Evolutionary conservation across 2,113 vertebrate genomes (phyloP).

Genomic region (Protobothrops flavoviridis): DNA sequence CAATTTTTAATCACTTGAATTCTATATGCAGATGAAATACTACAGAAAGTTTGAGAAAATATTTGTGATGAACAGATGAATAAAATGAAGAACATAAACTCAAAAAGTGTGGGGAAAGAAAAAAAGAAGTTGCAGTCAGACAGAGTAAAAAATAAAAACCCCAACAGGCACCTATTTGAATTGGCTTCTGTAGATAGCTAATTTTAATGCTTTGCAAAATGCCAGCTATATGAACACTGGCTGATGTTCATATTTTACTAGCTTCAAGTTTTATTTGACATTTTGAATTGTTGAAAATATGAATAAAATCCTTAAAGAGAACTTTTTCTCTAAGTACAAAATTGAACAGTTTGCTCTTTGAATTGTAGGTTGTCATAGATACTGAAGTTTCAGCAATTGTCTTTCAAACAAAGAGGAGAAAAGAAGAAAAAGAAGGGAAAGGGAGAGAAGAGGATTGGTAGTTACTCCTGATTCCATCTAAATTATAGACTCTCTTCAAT

Average conservation of each 20-base stretch:
- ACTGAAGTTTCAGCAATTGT: slow-evolving; percentile 25
- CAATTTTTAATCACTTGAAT: background rate
- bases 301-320: slow-evolving; percentile 26
- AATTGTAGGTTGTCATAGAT: background rate
- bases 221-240: slow-evolving; percentile 37
- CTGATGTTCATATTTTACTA: slow-evolving; percentile 52
- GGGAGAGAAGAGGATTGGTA: background rate
- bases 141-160: slow-evolving; percentile 34
- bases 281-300: slow-evolving; percentile 55
- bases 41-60: background rate
- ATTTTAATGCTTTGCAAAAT: slow-evolving; percentile 59
- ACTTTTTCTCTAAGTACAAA: slow-evolving; percentile 31
- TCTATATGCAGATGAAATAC: background rate
- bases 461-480: background rate
- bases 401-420: background rate
- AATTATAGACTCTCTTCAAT: background rate
- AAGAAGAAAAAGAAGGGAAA: background rate
- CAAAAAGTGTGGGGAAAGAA: slow-evolving; percentile 31
- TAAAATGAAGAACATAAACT: background rate
- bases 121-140: slow-evolving; percentile 24
- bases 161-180: slow-evolving; percentile 52
- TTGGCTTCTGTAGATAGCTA: slow-evolving; percentile 47
- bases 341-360: background rate
- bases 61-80: slow-evolving; percentile 37
- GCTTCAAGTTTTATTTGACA: slow-evolving; percentile 45